Evolutionary conservation across 2,797 vertebrate genomes (phyloP).

Genomic region (Anomalospiza imberbis): DNA sequence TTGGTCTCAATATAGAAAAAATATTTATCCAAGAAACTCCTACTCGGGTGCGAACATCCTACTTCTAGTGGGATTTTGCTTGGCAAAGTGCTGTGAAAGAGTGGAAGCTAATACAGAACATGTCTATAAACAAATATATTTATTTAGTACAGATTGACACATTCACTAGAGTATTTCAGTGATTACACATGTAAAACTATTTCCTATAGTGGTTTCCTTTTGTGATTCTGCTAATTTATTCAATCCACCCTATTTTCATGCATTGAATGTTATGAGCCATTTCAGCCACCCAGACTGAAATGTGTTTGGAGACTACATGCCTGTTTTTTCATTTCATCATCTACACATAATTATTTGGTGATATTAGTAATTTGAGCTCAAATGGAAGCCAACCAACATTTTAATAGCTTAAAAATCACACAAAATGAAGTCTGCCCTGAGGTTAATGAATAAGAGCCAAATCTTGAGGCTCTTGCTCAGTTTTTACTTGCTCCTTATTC

Average conservation of each 20-base stretch:
- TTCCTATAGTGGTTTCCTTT: conserved; percentile 81
- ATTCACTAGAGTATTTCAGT: conserved; percentile 73
- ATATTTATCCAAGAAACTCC: conserved; percentile 83
- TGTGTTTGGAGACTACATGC: conserved; percentile 25
- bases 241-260: conserved; percentile 72
- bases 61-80: conserved; percentile 79
- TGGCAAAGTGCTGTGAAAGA: conserved; percentile 76
- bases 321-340: conserved; percentile 60
- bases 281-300: conserved; percentile 68
- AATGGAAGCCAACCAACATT: conserved; percentile 57
- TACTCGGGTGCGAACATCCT: conserved; percentile 81
- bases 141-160: conserved; percentile 79
- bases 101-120: conserved; percentile 77
- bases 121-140: conserved; percentile 84
- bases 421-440: conserved; percentile 60
- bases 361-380: conserved; percentile 63
- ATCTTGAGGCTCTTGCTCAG: conserved; percentile 24
- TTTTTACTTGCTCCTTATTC: conserved; percentile 38
- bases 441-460: conserved; percentile 63
- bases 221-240: conserved; percentile 80
- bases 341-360: conserved; percentile 61
- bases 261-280: conserved; percentile 56
- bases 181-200: conserved; percentile 76
- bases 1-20: conserved; percentile 81
- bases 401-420: conserved; percentile 65